Base-by-base conservation (phyloP, 2,797 vertebrate genomes). In the Arnoldichthys spilopterus region DNA sequence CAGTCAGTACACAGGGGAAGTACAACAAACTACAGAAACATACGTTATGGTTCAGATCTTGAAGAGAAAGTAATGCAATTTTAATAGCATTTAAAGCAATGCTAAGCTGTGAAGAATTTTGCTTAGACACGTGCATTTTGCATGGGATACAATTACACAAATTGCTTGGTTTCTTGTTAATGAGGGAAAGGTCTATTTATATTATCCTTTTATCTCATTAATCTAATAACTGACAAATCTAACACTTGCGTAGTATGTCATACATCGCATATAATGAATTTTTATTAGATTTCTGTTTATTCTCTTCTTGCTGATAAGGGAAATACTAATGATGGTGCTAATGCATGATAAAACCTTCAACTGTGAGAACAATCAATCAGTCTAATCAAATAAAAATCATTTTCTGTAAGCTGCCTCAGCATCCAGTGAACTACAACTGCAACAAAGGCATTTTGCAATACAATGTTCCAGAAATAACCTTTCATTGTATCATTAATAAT, bases 221-320 rank as follows among this genome's bases (percentile, higher is more conserved):
- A 94, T 93, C 89, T 91, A 93, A 92, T 89, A 89, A 92, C 82
- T 86, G 77, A 87, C 83, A 91, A 86, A 88, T 89, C 86, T 81
- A 91, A 88, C 73, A 86, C 87, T 91, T 84, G 43, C 85, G 92
- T 80, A 87, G 84, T 89, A 87, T 85, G 89, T 86, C 81, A 81
- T 70, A 85, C 83, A 86, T 88, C 88, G 77, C 85, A 86, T 79
- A 85, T 91, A 90, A 94, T 92, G 88, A 94, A 91, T 95, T 95
- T 94, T 92, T 94, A 92, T 94, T 94, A 91, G 88, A 94, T 93
- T 93, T 94, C 92, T 89, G 92, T 93, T 95, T 95, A 94, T 94
- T 94, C 92, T 93, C 90, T 89, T 87, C 82, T 89, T 94, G 90
- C 91, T 94, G 93, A 94, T 94, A 94, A 93, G 93, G 85, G 85